Evolutionary conservation across 2,888 invertebrate genomes (phyloP).

Genomic region (Oconnorella tubifera): DNA sequence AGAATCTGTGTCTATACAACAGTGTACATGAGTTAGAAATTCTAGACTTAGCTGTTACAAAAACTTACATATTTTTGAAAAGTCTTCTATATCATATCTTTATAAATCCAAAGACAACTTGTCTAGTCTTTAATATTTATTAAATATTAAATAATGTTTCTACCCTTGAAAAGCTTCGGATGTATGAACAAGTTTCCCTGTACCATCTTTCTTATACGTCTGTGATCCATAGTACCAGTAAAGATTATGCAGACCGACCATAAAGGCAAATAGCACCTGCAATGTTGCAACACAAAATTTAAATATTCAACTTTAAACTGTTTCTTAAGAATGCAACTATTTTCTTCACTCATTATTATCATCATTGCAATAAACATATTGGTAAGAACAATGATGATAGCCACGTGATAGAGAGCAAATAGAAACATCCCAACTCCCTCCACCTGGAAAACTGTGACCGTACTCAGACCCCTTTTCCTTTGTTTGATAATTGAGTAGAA

Average conservation of each 20-base stretch:
- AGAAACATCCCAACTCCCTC: slow-evolving; percentile 66
- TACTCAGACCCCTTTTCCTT: slow-evolving; percentile 28
- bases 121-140: no score
- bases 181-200: slow-evolving; percentile 44
- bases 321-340: no score
- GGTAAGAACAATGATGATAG: slow-evolving; percentile 69
- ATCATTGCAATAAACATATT: slow-evolving; percentile 74
- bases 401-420: slow-evolving; percentile 65
- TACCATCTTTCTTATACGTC: slow-evolving; percentile 42
- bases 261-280: slow-evolving; percentile 51
- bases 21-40: no score
- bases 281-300: no score
- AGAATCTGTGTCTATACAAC: no score
- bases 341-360: no score
- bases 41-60: no score
- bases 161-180: slow-evolving; percentile 56
- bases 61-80: no score
- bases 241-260: slow-evolving; percentile 57
- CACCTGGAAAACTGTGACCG: slow-evolving; percentile 25
- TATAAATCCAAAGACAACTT: no score
- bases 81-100: no score
- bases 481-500: slow-evolving; percentile 36
- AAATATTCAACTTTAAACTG: no score
- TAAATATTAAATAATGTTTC: no score
- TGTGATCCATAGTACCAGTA: slow-evolving; percentile 57